Conservation (phyloP, 2,797 vertebrate species). For the Esox masquinongy region DNA sequence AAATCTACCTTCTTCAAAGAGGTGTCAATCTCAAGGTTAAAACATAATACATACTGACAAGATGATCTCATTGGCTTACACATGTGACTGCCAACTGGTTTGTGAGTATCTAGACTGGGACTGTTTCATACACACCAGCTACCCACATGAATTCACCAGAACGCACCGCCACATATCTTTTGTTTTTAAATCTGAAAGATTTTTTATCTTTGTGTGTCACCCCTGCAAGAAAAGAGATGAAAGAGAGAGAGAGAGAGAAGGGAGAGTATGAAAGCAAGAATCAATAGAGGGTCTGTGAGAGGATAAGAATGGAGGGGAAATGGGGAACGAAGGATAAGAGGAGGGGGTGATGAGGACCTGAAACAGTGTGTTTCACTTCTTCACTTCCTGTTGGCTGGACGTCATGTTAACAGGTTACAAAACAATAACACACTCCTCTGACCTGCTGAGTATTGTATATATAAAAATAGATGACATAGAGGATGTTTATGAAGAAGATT, state of each 20-base stretch:
- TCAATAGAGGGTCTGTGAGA: conserved; percentile 10
- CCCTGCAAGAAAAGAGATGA: not conserved
- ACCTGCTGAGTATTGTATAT: conserved; percentile 33
- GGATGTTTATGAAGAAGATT: conserved; percentile 41
- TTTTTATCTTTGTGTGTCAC: conserved; percentile 9
- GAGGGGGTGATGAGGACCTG: not conserved
- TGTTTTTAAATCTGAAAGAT: conserved; percentile 7
- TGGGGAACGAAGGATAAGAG: not conserved
- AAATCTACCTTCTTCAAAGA: not conserved
- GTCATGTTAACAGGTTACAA: not conserved
- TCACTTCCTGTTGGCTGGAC: not conserved
- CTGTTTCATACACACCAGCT: not conserved
- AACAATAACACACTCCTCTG: conserved; percentile 7
- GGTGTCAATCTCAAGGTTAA: too few species aligned
- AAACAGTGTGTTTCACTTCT: not conserved
- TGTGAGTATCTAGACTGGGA: not conserved
- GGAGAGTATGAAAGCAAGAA: not conserved
- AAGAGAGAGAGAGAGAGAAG: not conserved
- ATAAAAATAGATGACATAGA: conserved; percentile 44
- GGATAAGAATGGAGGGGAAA: not conserved
- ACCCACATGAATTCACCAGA: not conserved
- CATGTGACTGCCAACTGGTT: not conserved
- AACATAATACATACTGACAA: too few species aligned
- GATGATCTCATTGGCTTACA: not conserved
- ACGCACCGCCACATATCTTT: not conserved